phyloP scores from a whole-genome alignment of 23 tunicate species.

The Styela plicata region DNA sequence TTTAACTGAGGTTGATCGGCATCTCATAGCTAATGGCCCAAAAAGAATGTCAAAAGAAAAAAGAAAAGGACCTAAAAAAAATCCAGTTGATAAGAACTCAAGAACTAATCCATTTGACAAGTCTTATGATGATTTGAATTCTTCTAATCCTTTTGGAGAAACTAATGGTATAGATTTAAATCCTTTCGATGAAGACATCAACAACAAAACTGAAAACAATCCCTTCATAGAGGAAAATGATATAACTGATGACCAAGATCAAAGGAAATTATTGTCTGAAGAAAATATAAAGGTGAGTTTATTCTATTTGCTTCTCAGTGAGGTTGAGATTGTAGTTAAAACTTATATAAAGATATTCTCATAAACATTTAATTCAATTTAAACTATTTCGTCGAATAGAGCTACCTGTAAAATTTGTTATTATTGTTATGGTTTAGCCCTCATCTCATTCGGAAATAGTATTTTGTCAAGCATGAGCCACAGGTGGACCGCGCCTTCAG shows the following conservation, averaged over 20 bases:
- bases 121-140: slow-evolving; percentile 23
- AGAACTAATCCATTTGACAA: slow-evolving; percentile 65
- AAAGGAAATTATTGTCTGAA: background rate
- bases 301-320: too few relatives aligned
- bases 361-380: too few relatives aligned
- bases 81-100: slow-evolving; percentile 1
- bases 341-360: too few relatives aligned
- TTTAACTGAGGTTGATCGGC: slow-evolving; percentile 31
- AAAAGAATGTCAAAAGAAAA: background rate
- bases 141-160: slow-evolving; percentile 62
- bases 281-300: background rate
- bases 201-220: slow-evolving; percentile 7
- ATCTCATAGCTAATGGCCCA: background rate
- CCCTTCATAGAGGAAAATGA: slow-evolving; percentile 36
- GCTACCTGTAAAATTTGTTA: too few relatives aligned
- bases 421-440: too few relatives aligned
- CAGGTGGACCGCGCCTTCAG: too few relatives aligned
- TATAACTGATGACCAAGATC: background rate
- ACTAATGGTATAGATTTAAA: slow-evolving; percentile 17
- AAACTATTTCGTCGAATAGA: too few relatives aligned
- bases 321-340: too few relatives aligned
- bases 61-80: slow-evolving; percentile 8
- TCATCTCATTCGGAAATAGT: too few relatives aligned
- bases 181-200: slow-evolving; percentile 6
- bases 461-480: too few relatives aligned